Evolutionary conservation across 2,113 vertebrate species (phyloP).

Genomic region (Calidris pugnax): DNA sequence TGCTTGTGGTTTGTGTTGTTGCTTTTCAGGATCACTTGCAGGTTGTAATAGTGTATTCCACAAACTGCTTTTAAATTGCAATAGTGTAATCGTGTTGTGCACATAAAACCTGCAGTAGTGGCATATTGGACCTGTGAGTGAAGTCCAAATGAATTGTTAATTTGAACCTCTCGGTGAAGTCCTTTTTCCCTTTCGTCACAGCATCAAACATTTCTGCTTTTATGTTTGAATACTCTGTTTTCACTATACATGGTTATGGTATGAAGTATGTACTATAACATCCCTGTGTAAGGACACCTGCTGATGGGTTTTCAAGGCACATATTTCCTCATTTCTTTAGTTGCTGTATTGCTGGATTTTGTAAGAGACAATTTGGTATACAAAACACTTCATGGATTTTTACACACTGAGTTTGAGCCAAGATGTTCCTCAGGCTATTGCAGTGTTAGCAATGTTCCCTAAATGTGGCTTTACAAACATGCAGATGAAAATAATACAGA

Average conservation of each 20-base stretch:
- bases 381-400: neutral
- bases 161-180: no score
- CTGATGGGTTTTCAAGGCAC: neutral
- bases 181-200: no score
- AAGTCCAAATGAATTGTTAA: no score
- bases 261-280: neutral
- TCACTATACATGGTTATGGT: neutral
- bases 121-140: no score
- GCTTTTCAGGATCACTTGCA: no score
- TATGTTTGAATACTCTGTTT: neutral
- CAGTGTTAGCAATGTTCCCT: neutral
- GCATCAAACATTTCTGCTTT: neutral
- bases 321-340: neutral
- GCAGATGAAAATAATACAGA: slow-evolving; percentile 40
- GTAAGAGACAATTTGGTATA: neutral
- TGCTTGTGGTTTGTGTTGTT: no score
- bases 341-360: neutral
- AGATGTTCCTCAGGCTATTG: neutral
- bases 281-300: neutral
- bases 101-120: no score
- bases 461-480: slow-evolving; percentile 6
- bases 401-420: neutral
- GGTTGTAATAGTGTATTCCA: no score
- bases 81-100: no score
- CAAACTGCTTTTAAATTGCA: no score